These are phyloP conservation scores for Cettia cetti DNA, from an alignment of 2,113 vertebrate species.

Conservation along the genomic window DNA sequence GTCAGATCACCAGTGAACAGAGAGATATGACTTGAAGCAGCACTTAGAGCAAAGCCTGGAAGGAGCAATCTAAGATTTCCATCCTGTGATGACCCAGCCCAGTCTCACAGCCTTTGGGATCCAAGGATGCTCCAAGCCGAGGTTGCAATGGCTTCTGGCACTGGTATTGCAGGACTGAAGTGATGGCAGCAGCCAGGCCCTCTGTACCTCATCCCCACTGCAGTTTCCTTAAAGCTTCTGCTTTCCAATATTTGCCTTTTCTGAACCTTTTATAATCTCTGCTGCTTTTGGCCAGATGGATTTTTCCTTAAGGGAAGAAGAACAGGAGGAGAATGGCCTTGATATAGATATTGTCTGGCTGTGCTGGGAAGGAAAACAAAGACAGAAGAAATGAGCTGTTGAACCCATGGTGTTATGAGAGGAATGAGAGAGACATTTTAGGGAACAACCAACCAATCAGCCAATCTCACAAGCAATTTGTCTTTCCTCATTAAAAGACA, in stretches of 20 bases:
- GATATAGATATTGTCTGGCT: neutral
- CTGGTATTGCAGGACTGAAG: neutral
- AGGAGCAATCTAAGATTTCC: neutral
- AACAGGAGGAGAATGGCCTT: neutral
- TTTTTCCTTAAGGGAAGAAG: conserved; percentile 24
- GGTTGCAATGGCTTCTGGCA: neutral
- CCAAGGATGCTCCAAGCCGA: neutral
- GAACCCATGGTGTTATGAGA: conserved; percentile 11
- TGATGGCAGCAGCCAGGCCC: neutral
- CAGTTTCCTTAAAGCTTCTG: neutral
- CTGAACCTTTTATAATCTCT: neutral
- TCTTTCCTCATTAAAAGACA: conserved; percentile 49
- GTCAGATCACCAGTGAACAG: neutral
- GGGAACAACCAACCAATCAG: conserved; percentile 27
- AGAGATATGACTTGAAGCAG: neutral
- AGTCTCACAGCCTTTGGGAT: neutral
- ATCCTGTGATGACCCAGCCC: neutral
- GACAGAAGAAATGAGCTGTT: conserved; percentile 13
- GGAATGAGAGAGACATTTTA: conserved; percentile 29
- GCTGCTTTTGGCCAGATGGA: neutral
- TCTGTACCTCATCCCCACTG: neutral
- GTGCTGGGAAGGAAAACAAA: neutral
- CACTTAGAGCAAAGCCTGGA: neutral
- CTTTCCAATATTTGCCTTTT: neutral
- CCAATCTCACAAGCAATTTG: conserved; percentile 19